Conservation (phyloP, 2,113 vertebrate genomes). For the Cyprinodon variegatus region DNA sequence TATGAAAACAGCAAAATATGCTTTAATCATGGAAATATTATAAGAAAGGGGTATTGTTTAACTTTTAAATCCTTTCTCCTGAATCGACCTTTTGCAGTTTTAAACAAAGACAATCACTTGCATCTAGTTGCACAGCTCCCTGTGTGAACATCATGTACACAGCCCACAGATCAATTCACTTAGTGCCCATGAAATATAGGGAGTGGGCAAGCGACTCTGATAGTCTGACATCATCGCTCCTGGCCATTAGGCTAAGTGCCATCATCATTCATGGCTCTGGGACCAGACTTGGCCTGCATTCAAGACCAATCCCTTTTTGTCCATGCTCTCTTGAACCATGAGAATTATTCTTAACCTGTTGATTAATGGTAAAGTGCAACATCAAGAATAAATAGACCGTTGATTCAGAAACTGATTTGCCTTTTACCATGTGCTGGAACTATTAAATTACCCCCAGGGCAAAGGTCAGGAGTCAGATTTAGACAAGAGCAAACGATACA, state of each 20-base stretch:
- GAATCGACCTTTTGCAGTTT: conserved; percentile 19
- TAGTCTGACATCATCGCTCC: conserved; percentile 77
- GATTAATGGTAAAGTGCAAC: conserved; percentile 35
- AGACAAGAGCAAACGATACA: conserved; percentile 25
- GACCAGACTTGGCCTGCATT: conserved; percentile 35
- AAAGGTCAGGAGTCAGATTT: conserved; percentile 37
- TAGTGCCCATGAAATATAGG: conserved; percentile 72
- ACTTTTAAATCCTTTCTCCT: conserved; percentile 1
- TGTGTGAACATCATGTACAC: conserved; percentile 60
- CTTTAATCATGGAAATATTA: background rate
- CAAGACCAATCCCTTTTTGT: conserved; percentile 21
- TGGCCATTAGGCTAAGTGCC: conserved; percentile 76
- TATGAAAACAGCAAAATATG: background rate
- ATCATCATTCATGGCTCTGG: conserved; percentile 54
- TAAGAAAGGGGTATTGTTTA: background rate
- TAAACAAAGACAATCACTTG: conserved; percentile 17
- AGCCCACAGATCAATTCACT: conserved; percentile 75
- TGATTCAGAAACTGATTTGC: conserved; percentile 14
- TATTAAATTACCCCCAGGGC: conserved; percentile 34
- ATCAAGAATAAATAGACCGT: background rate
- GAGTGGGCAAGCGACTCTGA: conserved; percentile 67
- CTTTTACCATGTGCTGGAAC: conserved; percentile 36
- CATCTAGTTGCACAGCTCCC: conserved; percentile 22
- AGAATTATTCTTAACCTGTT: conserved; percentile 60
- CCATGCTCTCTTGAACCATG: conserved; percentile 32